Evolutionary conservation across 2,888 invertebrate genomes (phyloP), one percentile per base, ranked within the genome.

Genomic region (Entomobrya multifasciata): DNA sequence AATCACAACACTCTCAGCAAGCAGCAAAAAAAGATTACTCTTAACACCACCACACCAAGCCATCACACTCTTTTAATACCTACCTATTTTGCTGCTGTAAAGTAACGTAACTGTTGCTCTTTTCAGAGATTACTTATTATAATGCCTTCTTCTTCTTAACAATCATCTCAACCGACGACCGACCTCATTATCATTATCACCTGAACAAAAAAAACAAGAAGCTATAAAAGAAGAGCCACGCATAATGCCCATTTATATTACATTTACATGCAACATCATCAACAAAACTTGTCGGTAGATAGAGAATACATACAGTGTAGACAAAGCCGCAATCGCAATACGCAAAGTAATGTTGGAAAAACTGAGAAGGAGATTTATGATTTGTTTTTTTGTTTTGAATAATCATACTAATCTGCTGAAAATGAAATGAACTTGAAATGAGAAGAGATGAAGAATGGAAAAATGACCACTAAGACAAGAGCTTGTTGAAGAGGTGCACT

Each of bases 191-290:
- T 49, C 27, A 22, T 25, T 22, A 70, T 41, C n/a, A 41, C 15
- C 44, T 15, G 22, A 8, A 17, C 17, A 10, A 25, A 57, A 77
- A 77, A 77, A 41, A 77, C 57, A 77, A 77, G 77, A 57, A 77
- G 77, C 60, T 36, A 36, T n/a, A n/a, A n/a, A n/a, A n/a, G n/a
- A n/a, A n/a, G n/a, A n/a, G n/a, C n/a, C 36, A 36, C 36, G 36
- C 77, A 77, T 77, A 57, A 60, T 60, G 78, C 25, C n/a, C 62
- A 78, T 78, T n/a, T n/a, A n/a, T n/a, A n/a, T n/a, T n/a, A n/a
- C n/a, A n/a, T n/a, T n/a, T 78, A 62, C 78, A 62, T 78, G 76
- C 76, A 76, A 55, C 76, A 57, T 57, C 76, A 57, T 76, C 76
- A 76, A 62, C 62, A 27, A 25, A 62, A n/a, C 62, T n/a, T 27